A percentile compares a stretch with the other conserved stretches of the same genome.
These are phyloP conservation scores for Scomberomorus guttatus DNA, from an alignment of 2,797 vertebrate genomes.

Conservation along the genomic window DNA sequence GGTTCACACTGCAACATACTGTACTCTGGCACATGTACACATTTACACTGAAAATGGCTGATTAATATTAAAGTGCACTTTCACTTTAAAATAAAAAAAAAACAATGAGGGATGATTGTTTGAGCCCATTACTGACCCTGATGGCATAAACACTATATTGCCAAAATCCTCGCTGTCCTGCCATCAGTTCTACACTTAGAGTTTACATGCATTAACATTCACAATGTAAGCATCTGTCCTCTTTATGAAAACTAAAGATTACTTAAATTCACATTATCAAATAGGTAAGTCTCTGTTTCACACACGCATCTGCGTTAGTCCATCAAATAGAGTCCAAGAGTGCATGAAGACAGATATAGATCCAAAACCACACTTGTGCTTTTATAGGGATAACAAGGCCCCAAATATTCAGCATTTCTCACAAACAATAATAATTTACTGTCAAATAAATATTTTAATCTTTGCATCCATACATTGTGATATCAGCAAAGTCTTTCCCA, in stretches of 20 bases:
- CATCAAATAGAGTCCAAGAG: constrained; percentile 73
- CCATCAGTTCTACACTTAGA: constrained; percentile 64
- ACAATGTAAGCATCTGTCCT: constrained; percentile 72
- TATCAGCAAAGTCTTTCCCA: constrained; percentile 66
- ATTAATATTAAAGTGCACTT: constrained; percentile 82
- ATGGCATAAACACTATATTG: constrained; percentile 59
- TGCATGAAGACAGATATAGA: constrained; percentile 71
- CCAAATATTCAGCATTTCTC: constrained; percentile 71
- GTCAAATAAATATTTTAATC: constrained; percentile 82
- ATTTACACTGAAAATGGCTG: constrained; percentile 70
- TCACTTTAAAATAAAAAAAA: constrained; percentile 70
- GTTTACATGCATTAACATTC: constrained; percentile 80
- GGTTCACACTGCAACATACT: constrained; percentile 49
- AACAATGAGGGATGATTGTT: constrained; percentile 50
- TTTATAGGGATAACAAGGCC: constrained; percentile 60
- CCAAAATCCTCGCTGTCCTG: constrained; percentile 54
- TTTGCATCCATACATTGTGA: constrained; percentile 75
- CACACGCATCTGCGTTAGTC: constrained; percentile 61
- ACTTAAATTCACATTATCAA: constrained; percentile 85
- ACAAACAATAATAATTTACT: constrained; percentile 78
- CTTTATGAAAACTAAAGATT: constrained; percentile 69
- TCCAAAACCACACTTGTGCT: constrained; percentile 77
- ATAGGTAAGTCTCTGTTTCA: constrained; percentile 65
- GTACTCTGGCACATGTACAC: constrained; percentile 71
- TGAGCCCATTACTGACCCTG: constrained; percentile 55